Conservation (phyloP, 2,888 invertebrate genomes). For the Hylaea fasciaria region DNA sequence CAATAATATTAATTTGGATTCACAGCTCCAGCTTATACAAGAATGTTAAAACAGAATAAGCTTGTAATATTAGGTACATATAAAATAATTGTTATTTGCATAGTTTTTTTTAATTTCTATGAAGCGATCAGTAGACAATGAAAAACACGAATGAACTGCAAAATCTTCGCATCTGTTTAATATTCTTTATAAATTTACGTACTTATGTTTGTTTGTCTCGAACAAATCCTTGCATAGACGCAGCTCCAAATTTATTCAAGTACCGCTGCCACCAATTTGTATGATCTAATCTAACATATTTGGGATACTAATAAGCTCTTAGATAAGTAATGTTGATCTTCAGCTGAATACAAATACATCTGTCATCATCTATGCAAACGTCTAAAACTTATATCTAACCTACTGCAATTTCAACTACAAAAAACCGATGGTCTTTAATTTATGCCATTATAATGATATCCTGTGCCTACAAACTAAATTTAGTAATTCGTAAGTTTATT, state of each 20-base stretch:
- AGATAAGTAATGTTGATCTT: not conserved
- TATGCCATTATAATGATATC: no score
- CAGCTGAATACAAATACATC: no score
- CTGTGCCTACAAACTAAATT: no score
- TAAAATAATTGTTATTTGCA: not conserved
- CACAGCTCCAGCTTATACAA: no score
- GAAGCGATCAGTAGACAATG: conserved; percentile 6
- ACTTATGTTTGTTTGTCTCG: conserved; percentile 47
- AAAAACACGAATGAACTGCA: not conserved
- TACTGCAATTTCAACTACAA: no score
- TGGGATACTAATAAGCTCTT: not conserved
- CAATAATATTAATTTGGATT: no score
- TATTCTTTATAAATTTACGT: conserved; percentile 27
- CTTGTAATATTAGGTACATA: no score
- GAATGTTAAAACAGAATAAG: no score
- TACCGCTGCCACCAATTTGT: conserved; percentile 19
- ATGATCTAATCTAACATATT: conserved; percentile 9
- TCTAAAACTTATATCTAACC: no score
- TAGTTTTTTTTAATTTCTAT: not conserved
- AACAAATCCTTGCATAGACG: conserved; percentile 43
- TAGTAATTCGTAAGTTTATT: no score
- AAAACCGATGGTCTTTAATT: no score
- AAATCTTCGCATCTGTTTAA: conserved; percentile 13
- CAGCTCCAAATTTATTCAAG: conserved; percentile 35
- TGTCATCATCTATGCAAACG: no score